phyloP scores from a whole-genome alignment of 2,888 invertebrate genomes.

The Prenolepis imparis region DNA sequence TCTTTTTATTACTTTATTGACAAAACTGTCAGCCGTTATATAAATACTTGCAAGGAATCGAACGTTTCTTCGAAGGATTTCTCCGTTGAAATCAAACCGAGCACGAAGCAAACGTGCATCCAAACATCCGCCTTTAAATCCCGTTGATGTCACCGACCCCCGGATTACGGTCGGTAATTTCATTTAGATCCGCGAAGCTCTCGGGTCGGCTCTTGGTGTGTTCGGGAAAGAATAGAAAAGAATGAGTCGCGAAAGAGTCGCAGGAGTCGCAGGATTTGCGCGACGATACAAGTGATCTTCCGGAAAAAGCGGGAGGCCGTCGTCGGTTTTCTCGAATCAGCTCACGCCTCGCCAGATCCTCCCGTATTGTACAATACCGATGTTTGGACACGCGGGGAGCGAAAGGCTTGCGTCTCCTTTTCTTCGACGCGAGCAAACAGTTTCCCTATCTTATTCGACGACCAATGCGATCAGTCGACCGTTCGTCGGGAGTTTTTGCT shows the following conservation, averaged over 20 bases:
- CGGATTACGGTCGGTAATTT: slow-evolving; percentile 77
- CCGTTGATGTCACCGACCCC: slow-evolving; percentile 72
- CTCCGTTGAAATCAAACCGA: background rate
- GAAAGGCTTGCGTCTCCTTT: slow-evolving; percentile 77
- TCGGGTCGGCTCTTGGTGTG: slow-evolving; percentile 50
- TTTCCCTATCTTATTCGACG: slow-evolving; percentile 68
- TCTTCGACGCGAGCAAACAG: slow-evolving; percentile 70
- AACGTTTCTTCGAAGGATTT: background rate
- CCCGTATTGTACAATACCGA: slow-evolving; percentile 72
- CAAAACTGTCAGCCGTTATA: background rate
- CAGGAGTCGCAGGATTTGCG: slow-evolving; percentile 62
- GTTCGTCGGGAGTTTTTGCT: slow-evolving; percentile 24
- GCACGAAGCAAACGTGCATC: slow-evolving; percentile 40
- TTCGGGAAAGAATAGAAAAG: slow-evolving; percentile 46
- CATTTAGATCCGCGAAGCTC: slow-evolving; percentile 69
- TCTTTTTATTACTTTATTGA: background rate
- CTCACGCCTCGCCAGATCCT: slow-evolving; percentile 42
- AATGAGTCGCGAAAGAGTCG: slow-evolving; percentile 67
- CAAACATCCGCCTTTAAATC: slow-evolving; percentile 66
- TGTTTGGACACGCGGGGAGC: slow-evolving; percentile 77
- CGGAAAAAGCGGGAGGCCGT: slow-evolving; percentile 45
- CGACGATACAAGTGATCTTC: slow-evolving; percentile 66
- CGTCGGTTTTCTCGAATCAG: slow-evolving; percentile 57
- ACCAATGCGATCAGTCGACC: slow-evolving; percentile 67
- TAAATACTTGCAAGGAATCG: slow-evolving; percentile 14